phyloP scores from a whole-genome alignment of 2,888 invertebrate genomes.

The Apamea crenata region DNA sequence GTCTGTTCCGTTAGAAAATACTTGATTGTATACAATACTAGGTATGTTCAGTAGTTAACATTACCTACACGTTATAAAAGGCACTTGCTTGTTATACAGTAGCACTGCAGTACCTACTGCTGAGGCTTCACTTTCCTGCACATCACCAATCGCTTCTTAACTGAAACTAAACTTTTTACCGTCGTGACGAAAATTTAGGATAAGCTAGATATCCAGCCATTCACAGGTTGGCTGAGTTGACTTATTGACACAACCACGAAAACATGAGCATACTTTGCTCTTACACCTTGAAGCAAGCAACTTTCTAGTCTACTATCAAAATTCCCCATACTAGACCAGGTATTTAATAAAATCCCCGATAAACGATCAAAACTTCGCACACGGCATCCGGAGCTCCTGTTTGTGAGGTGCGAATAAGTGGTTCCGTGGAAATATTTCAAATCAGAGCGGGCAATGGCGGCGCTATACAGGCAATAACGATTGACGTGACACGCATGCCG shows the following conservation, averaged over 20 bases:
- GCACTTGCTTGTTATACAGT: not conserved
- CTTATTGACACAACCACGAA: not conserved
- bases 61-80: not conserved
- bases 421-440: constrained; percentile 90
- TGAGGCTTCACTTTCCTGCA: not conserved
- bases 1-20: no score
- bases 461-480: constrained; percentile 86
- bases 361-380: constrained; percentile 77
- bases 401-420: constrained; percentile 88
- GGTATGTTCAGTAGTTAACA: no score
- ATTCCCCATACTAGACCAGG: not conserved
- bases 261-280: not conserved
- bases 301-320: not conserved
- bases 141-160: not conserved
- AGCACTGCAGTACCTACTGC: not conserved
- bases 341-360: constrained; percentile 39
- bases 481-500: constrained; percentile 87
- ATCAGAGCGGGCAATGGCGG: constrained; percentile 85
- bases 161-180: not conserved
- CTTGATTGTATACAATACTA: no score
- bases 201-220: not conserved
- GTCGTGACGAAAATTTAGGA: not conserved
- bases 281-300: not conserved
- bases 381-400: constrained; percentile 72
- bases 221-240: no score